A percentile compares a stretch with the other conserved stretches of the same genome.
Conservation (phyloP, 2,888 invertebrate genomes). For the Trichogramma dendrolimi region DNA sequence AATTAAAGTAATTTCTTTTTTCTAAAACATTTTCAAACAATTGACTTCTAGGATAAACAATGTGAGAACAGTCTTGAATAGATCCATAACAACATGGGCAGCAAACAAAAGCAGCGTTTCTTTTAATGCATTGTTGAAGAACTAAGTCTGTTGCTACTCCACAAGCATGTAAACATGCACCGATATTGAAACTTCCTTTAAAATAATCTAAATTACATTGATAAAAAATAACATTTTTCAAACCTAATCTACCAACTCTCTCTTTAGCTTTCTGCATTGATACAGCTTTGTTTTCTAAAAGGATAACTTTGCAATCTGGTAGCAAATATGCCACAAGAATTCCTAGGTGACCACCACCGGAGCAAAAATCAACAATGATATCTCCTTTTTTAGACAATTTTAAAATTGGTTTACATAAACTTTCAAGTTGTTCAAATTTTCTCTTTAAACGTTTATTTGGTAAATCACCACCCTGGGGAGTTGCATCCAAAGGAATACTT, state of each 20-base stretch:
- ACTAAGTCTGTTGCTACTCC: constrained; percentile 93
- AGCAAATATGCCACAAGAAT: constrained; percentile 76
- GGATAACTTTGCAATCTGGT: constrained; percentile 72
- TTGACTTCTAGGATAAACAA: constrained; percentile 79
- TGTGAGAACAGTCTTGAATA: constrained; percentile 73
- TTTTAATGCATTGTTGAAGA: constrained; percentile 73
- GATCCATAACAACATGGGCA: constrained; percentile 95
- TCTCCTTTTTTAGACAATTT: constrained; percentile 65
- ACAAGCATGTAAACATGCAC: constrained; percentile 88
- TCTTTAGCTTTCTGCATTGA: constrained; percentile 72
- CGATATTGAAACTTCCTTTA: constrained; percentile 75
- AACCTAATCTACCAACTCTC: constrained; percentile 63
- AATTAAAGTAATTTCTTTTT: constrained; percentile 66
- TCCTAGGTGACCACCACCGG: constrained; percentile 90
- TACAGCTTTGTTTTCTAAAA: constrained; percentile 89
- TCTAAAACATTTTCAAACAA: constrained; percentile 54
- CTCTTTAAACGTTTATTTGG: constrained; percentile 69
- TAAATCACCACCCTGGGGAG: constrained; percentile 74
- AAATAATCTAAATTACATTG: constrained; percentile 92
- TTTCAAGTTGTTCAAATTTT: constrained; percentile 85
- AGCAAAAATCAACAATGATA: constrained; percentile 87
- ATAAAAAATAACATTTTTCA: constrained; percentile 73
- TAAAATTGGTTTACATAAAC: constrained; percentile 72
- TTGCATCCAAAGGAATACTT: constrained; percentile 67
- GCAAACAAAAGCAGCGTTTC: constrained; percentile 76